Percentiles rank a stretch among this genome's conserved stretches.
phyloP scores from a whole-genome alignment of 2,888 invertebrate species.

The Lithosia quadra region DNA sequence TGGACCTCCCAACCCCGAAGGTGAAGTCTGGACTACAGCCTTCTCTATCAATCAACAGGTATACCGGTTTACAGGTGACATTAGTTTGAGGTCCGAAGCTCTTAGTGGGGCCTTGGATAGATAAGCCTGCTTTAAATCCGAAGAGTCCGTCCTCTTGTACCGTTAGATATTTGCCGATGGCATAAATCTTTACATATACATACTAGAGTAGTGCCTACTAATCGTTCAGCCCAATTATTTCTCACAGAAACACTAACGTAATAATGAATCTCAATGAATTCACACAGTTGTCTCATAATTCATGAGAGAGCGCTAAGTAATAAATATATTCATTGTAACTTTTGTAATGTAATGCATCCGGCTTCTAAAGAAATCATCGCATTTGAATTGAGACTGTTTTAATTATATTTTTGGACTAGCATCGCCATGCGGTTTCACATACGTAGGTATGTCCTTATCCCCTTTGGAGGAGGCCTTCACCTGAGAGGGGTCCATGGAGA shows the following conservation, averaged over 20 bases:
- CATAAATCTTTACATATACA: slow-evolving; percentile 15
- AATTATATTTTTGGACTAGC: slow-evolving; percentile 9
- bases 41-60: no score
- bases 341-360: slow-evolving; percentile 35
- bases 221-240: slow-evolving; percentile 25
- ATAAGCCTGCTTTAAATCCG: no score
- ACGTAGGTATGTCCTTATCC: no score
- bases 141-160: not conserved
- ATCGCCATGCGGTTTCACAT: not conserved
- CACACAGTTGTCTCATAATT: slow-evolving; percentile 49
- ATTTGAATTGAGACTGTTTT: slow-evolving; percentile 24
- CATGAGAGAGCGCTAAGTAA: slow-evolving; percentile 54
- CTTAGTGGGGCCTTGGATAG: not conserved
- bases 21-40: not conserved
- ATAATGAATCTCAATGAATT: slow-evolving; percentile 48
- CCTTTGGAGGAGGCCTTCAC: no score
- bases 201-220: slow-evolving; percentile 1
- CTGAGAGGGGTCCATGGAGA: no score
- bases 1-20: not conserved
- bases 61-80: no score
- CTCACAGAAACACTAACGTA: slow-evolving; percentile 24
- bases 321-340: slow-evolving; percentile 58
- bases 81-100: not conserved
- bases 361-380: slow-evolving; percentile 42
- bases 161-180: not conserved